phyloP scores from a whole-genome alignment of 2,888 invertebrate genomes.

The Agrotis ipsilon region DNA sequence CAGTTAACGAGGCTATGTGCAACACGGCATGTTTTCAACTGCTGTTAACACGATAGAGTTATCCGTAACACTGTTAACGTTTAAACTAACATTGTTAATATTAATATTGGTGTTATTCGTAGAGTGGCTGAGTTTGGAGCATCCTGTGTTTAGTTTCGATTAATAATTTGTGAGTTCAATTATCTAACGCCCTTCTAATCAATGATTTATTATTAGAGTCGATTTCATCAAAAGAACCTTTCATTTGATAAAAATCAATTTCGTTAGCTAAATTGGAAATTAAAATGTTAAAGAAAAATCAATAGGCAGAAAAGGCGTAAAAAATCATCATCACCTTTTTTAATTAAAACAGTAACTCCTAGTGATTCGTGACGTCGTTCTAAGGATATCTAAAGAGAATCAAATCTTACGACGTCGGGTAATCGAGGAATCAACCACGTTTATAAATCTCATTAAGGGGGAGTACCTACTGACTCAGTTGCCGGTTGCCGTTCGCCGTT shows the following conservation, averaged over 20 bases:
- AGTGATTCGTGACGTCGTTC: conserved; percentile 67
- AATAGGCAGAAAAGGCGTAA: conserved; percentile 12
- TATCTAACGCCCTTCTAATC: not conserved
- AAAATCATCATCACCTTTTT: conserved; percentile 60
- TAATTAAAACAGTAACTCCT: conserved; percentile 69
- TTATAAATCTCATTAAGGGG: conserved; percentile 84
- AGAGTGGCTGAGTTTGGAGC: conserved; percentile 40
- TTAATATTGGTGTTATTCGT: conserved; percentile 58
- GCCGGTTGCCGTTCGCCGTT: conserved; percentile 66
- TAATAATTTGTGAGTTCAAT: conserved; percentile 6
- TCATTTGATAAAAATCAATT: conserved; percentile 32
- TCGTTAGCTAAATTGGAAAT: conserved; percentile 13
- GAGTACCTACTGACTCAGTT: conserved; percentile 71
- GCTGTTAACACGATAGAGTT: conserved; percentile 71
- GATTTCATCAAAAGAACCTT: not conserved
- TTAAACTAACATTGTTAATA: conserved; percentile 68
- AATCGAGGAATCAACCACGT: conserved; percentile 81
- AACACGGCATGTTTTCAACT: conserved; percentile 76
- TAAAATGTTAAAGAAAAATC: conserved; percentile 14
- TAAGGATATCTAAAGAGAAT: conserved; percentile 79
- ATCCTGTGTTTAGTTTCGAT: conserved; percentile 22
- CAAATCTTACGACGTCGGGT: conserved; percentile 77
- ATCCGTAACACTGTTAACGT: conserved; percentile 66
- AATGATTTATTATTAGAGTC: not conserved
- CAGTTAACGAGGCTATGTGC: conserved; percentile 77